Conservation (phyloP, 1,140 invertebrate genomes). For the Rhyacophila brunnea region DNA sequence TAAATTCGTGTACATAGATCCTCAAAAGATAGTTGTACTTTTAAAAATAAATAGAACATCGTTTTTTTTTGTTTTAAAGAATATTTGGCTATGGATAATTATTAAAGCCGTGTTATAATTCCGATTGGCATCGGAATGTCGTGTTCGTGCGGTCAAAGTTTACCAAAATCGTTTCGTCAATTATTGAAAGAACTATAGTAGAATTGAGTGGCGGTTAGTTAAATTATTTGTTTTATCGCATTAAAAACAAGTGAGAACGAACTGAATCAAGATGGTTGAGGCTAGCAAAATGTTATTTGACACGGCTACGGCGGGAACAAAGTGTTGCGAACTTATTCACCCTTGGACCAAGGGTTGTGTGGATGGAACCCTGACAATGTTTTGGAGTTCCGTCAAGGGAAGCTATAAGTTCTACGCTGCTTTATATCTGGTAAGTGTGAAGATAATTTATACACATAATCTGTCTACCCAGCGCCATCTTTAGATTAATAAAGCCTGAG, state of each 20-base stretch:
- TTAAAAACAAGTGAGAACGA: not conserved
- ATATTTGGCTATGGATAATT: too few relatives aligned
- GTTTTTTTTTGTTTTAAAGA: too few relatives aligned
- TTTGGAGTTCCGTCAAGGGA: constrained; percentile 46
- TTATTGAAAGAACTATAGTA: too few relatives aligned
- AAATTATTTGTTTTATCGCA: too few relatives aligned
- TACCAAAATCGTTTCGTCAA: not conserved
- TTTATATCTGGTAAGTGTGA: constrained; percentile 49
- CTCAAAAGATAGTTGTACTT: too few relatives aligned
- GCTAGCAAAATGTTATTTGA: constrained; percentile 52
- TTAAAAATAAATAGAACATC: too few relatives aligned
- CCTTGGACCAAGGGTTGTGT: constrained; percentile 49
- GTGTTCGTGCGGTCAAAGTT: not conserved
- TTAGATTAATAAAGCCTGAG: too few relatives aligned
- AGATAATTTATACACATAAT: too few relatives aligned
- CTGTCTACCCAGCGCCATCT: too few relatives aligned
- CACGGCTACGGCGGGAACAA: constrained; percentile 40
- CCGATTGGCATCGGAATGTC: not conserved
- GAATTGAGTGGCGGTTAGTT: too few relatives aligned
- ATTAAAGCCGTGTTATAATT: too few relatives aligned
- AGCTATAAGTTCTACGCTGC: constrained; percentile 54
- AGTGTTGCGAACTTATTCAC: constrained; percentile 48
- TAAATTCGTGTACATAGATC: too few relatives aligned
- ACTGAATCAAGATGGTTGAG: constrained; percentile 47
- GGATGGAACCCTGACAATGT: constrained; percentile 47